A percentile compares a stretch with the other conserved stretches of the same genome.
Conservation (phyloP, 2,113 vertebrate genomes). For the Hippolais icterina region DNA sequence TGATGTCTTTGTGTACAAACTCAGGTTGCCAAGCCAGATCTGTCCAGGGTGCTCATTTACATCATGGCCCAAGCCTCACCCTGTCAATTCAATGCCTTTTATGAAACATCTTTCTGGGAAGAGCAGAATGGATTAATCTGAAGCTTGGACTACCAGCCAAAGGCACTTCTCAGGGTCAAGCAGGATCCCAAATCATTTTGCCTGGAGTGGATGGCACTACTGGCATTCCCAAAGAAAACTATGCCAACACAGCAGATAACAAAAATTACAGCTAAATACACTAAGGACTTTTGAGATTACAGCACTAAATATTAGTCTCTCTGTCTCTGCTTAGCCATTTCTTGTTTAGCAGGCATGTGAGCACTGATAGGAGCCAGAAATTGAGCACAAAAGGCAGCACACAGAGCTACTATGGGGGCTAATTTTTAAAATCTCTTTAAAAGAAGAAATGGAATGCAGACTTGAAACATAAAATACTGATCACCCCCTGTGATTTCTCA, state of each 20-base stretch:
- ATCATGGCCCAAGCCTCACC: background rate
- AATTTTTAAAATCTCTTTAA: background rate
- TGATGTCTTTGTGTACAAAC: rapidly evolving
- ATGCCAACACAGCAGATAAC: background rate
- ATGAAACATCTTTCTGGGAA: background rate
- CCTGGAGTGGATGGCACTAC: background rate
- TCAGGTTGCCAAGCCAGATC: background rate
- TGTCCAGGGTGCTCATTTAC: background rate
- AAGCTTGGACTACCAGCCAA: background rate
- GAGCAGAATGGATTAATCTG: background rate
- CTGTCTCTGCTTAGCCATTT: background rate
- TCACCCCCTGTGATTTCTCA: background rate
- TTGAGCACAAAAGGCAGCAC: rapidly evolving
- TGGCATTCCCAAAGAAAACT: background rate
- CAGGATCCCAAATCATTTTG: background rate
- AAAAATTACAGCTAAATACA: background rate
- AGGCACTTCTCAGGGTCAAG: background rate
- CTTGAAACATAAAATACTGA: background rate
- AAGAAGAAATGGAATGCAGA: background rate
- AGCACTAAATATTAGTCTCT: background rate
- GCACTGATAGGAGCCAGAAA: background rate
- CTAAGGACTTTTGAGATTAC: background rate
- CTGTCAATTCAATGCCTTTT: background rate
- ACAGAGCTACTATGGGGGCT: background rate
- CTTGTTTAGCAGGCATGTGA: background rate